Base-by-base conservation (phyloP, 2,113 vertebrate species). In the Phoenicopterus ruber region DNA sequence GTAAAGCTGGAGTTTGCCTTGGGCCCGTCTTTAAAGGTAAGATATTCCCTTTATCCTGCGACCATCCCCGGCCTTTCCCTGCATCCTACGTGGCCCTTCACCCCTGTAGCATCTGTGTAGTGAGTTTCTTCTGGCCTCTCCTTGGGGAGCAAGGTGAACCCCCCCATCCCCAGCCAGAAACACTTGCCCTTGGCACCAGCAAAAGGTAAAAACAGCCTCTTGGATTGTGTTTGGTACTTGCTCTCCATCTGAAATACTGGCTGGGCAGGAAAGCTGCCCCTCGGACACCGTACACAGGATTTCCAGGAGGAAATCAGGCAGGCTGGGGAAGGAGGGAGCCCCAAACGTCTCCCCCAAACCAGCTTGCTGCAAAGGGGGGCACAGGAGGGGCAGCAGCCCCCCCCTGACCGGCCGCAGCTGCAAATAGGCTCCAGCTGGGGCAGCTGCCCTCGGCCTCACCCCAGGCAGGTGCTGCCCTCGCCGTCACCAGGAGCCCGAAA, bases 281-380 rank as follows among this genome's bases (percentile, higher is more conserved):
- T 1, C 5, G 79, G 34, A 20, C 38, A 1, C 4, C 0, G 5
- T 13, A 2, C 36, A 3, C 0, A 2, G 77, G 44, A 17, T 10
- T 49, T n/a, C 24, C 4, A 4, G 44, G 38, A 28, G 77, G 22
- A 24, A 46, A 66, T 34, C 28, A 5, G 29, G n/a, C 38, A n/a
- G 58, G 47, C 16, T 38, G 58, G 20, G 49, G 38, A 32, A 26
- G 21, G 28, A 46, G 28, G 6, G 69, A 54, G 13, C 31, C 59
- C 24, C 3, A 1, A n/a, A 10, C 4, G n/a, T 5, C 11, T 17
- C 54, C 50, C 34, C 5, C 0, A 4, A 36, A 34, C 6, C 28
- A 31, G 5, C 17, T 18, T 2, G 8, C 11, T 67, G 61, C 9
- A 4, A 70, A 25, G 7, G 28, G 14, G 20, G 17, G 13, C 21